Conservation (phyloP, 2,888 invertebrate species). For the Diaperis boleti region DNA sequence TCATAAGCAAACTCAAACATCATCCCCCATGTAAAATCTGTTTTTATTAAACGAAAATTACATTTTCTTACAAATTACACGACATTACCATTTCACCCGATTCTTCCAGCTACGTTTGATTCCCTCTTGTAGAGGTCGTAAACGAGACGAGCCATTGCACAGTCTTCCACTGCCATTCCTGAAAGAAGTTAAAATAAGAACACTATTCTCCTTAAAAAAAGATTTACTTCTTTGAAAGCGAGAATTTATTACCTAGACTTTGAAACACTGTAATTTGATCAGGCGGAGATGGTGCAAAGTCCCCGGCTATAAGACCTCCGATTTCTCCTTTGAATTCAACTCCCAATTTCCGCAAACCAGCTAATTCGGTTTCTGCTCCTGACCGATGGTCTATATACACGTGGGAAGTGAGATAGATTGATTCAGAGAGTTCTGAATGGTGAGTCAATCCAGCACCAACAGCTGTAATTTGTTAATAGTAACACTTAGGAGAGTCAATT, state of each 20-base stretch:
- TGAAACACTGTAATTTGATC: conserved; percentile 71
- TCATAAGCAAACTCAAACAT: too few relatives aligned
- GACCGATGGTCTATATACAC: conserved; percentile 71
- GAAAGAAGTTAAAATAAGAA: too few relatives aligned
- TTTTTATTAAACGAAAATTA: too few relatives aligned
- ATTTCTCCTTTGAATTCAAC: conserved; percentile 70
- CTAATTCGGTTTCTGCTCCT: conserved; percentile 69
- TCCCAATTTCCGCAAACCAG: conserved; percentile 66
- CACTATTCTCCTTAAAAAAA: too few relatives aligned
- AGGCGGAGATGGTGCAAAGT: conserved; percentile 55
- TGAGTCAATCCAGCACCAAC: conserved; percentile 70
- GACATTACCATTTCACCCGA: too few relatives aligned
- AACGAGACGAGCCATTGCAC: conserved; percentile 70
- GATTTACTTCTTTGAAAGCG: conserved; percentile 4
- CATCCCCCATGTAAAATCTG: too few relatives aligned
- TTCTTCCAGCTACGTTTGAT: too few relatives aligned
- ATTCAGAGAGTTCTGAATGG: conserved; percentile 68
- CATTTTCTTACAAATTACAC: too few relatives aligned
- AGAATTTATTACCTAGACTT: conserved; percentile 69
- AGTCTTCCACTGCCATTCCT: conserved; percentile 75
- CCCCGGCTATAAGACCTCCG: conserved; percentile 68
- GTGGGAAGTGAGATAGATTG: conserved; percentile 67
- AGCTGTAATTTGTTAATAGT: conserved; percentile 63
- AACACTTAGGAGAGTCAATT: background rate
- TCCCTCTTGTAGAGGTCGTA: conserved; percentile 53